A percentile compares a stretch with the other conserved stretches of the same genome.
Conservation (phyloP, 2,113 vertebrate genomes). For the Cricetomys ansorgei region DNA sequence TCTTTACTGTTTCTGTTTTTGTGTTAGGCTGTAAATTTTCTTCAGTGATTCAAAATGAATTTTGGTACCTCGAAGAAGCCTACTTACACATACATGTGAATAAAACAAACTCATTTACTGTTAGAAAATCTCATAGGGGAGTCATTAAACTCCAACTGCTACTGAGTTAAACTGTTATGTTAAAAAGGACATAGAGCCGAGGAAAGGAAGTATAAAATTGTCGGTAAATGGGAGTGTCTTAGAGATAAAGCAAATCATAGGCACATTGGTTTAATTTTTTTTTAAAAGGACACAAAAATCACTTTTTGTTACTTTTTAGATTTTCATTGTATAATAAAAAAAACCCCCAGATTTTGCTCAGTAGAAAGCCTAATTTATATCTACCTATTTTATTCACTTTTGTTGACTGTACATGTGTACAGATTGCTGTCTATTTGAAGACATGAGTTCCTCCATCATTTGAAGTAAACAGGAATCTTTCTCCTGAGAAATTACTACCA, state of each 20-base stretch:
- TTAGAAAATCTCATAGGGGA: slow-evolving; percentile 39
- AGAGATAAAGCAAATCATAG: slow-evolving; percentile 16
- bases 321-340: slow-evolving; percentile 32
- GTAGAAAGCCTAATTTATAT: slow-evolving; percentile 36
- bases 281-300: neutral
- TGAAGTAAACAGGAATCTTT: neutral
- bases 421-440: slow-evolving; percentile 22
- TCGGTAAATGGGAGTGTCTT: slow-evolving; percentile 43
- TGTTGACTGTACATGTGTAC: slow-evolving; percentile 38
- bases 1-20: slow-evolving; percentile 47
- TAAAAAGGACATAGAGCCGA: slow-evolving; percentile 17
- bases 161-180: slow-evolving; percentile 39
- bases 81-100: neutral
- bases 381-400: slow-evolving; percentile 47
- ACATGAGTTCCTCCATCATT: neutral
- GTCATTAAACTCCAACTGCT: slow-evolving; percentile 30
- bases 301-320: slow-evolving; percentile 53
- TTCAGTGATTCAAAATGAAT: slow-evolving; percentile 46
- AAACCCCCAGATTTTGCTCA: slow-evolving; percentile 1
- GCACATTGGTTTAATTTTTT: neutral
- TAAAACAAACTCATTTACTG: neutral
- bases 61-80: slow-evolving; percentile 2
- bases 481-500: slow-evolving; percentile 20
- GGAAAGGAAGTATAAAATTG: slow-evolving; percentile 52
- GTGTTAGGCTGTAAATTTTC: slow-evolving; percentile 26